Evolutionary conservation across 2,797 vertebrate species (phyloP), one percentile per base, ranked within the genome.

Genomic region (Gymnopithys bicolor): DNA sequence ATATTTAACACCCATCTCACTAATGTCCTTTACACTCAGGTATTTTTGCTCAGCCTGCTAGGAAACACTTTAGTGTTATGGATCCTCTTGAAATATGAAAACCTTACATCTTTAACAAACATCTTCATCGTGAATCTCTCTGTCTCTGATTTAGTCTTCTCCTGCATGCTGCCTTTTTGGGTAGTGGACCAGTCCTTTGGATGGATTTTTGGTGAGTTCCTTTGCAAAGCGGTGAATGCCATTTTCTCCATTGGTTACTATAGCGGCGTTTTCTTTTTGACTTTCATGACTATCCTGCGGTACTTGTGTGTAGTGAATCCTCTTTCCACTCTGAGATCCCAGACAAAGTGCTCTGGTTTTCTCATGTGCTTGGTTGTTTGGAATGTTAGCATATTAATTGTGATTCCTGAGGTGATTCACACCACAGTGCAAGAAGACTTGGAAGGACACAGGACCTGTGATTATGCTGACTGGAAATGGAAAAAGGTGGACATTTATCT

Each of bases 41-140:
- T 98, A 56, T 98, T 98, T 51, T 10, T 98, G 48, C 88, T 99
- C 92, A 99, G 99, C 93, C 96, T 99, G 55, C 66, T 98, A 43
- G 99, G 99, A 70, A 99, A 99, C 93, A 90, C 89, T 32, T 93
- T 99, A 75, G 98, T 99, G 60, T 71, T 99, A 45, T 98, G 98
- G 93, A 98, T 99, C 70, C 95, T 99, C 62, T 77, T 98, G 60
- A 99, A 97, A 87, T 99, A 98, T 9, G 99, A 99, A 97, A 99
- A 98, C 76, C 94, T 99, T 18, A 98, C 93, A 79, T 98, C 98
- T 39, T 96, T 99, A 94, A 99, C 98, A 68, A 99, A 99, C 8
- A 21, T 98, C 28, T 98, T 99, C 85, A 98, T 99, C 95, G 94
- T 99, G 86, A 99, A 99, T 93, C 98, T 99, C 95, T 99, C 98